These are phyloP conservation scores for Nasonovia ribisnigri DNA, from an alignment of 2,888 invertebrate species.

Conservation along the genomic window DNA sequence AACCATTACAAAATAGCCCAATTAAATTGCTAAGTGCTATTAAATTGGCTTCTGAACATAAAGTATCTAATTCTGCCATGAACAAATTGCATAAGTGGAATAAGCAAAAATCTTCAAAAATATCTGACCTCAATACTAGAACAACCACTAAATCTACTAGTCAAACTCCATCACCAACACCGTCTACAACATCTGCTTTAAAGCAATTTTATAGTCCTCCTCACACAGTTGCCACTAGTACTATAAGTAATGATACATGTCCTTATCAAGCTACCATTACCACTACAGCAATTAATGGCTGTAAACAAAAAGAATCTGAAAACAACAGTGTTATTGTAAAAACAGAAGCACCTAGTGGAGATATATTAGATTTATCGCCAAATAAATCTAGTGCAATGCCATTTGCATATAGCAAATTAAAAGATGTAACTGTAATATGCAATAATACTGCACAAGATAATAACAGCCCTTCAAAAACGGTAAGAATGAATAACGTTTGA, in stretches of 20 bases:
- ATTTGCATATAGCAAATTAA: constrained; percentile 48
- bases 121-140: neutral
- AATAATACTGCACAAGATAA: constrained; percentile 47
- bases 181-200: constrained; percentile 34
- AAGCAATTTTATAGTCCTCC: constrained; percentile 36
- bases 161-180: constrained; percentile 11
- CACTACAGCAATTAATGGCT: constrained; percentile 45
- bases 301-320: constrained; percentile 50
- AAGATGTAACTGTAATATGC: constrained; percentile 59
- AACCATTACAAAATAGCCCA: constrained; percentile 58
- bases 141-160: constrained; percentile 36
- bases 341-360: constrained; percentile 27
- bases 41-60: constrained; percentile 62
- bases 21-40: constrained; percentile 53
- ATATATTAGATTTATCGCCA: constrained; percentile 61
- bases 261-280: constrained; percentile 59
- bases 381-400: constrained; percentile 36
- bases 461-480: constrained; percentile 55
- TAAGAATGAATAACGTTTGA: constrained; percentile 62
- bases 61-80: constrained; percentile 61
- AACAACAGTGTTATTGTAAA: constrained; percentile 57
- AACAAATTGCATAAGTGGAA: constrained; percentile 49
- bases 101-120: constrained; percentile 50
- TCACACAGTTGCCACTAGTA: constrained; percentile 32
- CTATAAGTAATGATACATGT: constrained; percentile 51